These are phyloP conservation scores for Paramormyrops kingsleyae DNA, from an alignment of 2,113 vertebrate genomes.

Conservation along the genomic window DNA sequence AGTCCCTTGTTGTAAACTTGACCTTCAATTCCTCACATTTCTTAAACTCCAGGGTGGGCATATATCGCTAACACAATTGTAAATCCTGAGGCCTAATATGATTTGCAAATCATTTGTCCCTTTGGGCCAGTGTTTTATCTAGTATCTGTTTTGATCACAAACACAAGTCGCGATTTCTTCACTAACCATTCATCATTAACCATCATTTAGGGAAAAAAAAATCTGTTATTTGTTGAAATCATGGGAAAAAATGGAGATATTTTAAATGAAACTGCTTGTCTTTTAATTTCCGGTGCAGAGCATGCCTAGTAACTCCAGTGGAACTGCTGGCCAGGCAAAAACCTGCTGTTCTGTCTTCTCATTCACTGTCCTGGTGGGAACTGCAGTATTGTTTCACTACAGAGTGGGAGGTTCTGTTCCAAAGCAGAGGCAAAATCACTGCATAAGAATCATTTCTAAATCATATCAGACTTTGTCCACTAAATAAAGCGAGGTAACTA, in stretches of 20 bases:
- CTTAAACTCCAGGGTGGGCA: background rate
- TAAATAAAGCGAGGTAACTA: background rate
- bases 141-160: background rate
- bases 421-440: background rate
- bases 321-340: background rate
- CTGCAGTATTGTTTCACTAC: background rate
- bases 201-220: background rate
- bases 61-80: background rate
- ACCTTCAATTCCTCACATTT: slow-evolving; percentile 20
- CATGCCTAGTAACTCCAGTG: background rate
- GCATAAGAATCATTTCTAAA: background rate
- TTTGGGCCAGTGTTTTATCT: background rate
- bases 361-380: background rate
- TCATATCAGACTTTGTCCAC: background rate
- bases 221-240: background rate
- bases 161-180: background rate
- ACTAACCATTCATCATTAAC: background rate
- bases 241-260: background rate
- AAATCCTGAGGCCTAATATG: slow-evolving; percentile 8
- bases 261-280: slow-evolving; percentile 10
- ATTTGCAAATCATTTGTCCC: background rate
- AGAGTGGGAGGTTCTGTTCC: background rate
- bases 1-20: slow-evolving; percentile 26
- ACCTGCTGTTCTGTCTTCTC: background rate
- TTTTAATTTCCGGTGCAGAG: slow-evolving; percentile 17